Evolutionary conservation across 2,888 invertebrate genomes (phyloP).

Genomic region (Agonopterix arenella): DNA sequence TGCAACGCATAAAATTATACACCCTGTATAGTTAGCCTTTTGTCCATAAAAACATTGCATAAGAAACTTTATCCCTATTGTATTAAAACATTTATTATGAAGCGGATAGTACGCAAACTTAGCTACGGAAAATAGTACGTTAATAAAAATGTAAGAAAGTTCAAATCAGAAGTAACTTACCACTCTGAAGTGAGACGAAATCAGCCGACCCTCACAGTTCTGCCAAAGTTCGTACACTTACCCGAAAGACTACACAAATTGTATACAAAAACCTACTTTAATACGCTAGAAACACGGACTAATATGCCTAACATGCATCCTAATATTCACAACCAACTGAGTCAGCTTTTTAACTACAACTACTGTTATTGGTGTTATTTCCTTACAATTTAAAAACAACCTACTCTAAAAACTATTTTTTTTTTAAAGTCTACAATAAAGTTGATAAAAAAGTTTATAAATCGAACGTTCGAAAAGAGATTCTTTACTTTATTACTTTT

Average conservation of each 20-base stretch:
- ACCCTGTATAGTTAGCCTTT: too few relatives aligned
- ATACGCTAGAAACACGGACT: not conserved
- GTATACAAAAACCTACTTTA: not conserved
- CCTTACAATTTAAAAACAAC: not conserved
- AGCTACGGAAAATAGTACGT: too few relatives aligned
- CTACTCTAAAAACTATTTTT: not conserved
- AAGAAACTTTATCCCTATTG: too few relatives aligned
- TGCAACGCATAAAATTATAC: too few relatives aligned
- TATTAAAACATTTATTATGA: too few relatives aligned
- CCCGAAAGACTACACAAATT: not conserved
- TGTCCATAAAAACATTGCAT: too few relatives aligned
- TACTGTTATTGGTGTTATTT: slow-evolving; percentile 5
- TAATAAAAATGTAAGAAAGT: too few relatives aligned
- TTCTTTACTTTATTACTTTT: not conserved
- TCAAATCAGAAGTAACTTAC: slow-evolving; percentile 1
- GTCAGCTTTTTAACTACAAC: slow-evolving; percentile 30
- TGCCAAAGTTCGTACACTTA: not conserved
- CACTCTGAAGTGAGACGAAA: not conserved
- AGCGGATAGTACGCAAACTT: too few relatives aligned
- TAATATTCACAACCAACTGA: slow-evolving; percentile 40
- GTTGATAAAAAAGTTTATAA: not conserved
- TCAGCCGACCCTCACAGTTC: slow-evolving; percentile 4
- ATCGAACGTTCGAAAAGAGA: not conserved
- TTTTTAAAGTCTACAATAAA: not conserved
- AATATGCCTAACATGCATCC: not conserved